Percentiles rank a stretch among this genome's conserved stretches.
phyloP scores from a whole-genome alignment of 2,888 invertebrate genomes.

The Agrenia bidenticulata region DNA sequence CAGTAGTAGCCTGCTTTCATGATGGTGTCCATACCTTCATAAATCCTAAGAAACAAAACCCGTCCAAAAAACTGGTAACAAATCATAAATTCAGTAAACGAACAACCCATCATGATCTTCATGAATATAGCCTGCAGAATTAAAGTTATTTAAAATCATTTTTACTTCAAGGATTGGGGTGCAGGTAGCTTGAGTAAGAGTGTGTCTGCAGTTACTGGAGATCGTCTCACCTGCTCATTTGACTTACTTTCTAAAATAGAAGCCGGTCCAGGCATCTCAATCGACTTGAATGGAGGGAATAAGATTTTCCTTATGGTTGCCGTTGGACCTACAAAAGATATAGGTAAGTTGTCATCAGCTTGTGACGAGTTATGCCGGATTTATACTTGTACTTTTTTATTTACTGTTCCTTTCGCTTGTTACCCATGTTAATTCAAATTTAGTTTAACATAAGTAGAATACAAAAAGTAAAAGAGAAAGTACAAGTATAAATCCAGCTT shows the following conservation, averaged over 20 bases:
- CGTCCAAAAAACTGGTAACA: not conserved
- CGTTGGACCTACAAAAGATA: too few relatives aligned
- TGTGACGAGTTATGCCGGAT: too few relatives aligned
- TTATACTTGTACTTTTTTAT: too few relatives aligned
- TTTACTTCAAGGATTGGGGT: not conserved
- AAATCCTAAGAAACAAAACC: not conserved
- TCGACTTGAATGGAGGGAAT: not conserved
- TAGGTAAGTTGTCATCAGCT: too few relatives aligned
- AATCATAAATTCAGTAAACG: not conserved
- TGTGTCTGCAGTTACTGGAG: not conserved
- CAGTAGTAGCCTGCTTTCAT: not conserved
- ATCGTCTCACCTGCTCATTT: not conserved
- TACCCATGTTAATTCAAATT: too few relatives aligned
- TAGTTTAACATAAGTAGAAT: too few relatives aligned
- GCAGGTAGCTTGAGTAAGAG: not conserved
- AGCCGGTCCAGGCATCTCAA: not conserved
- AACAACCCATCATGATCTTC: not conserved
- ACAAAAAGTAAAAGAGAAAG: too few relatives aligned
- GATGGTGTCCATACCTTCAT: not conserved
- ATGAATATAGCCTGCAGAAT: too few relatives aligned
- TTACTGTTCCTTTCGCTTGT: too few relatives aligned
- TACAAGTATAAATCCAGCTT: too few relatives aligned
- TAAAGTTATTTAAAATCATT: not conserved
- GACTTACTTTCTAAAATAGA: not conserved
- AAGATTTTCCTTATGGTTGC: not conserved